Base-by-base conservation (phyloP, 1,140 invertebrate species). In the Sitodiplosis mosellana region DNA sequence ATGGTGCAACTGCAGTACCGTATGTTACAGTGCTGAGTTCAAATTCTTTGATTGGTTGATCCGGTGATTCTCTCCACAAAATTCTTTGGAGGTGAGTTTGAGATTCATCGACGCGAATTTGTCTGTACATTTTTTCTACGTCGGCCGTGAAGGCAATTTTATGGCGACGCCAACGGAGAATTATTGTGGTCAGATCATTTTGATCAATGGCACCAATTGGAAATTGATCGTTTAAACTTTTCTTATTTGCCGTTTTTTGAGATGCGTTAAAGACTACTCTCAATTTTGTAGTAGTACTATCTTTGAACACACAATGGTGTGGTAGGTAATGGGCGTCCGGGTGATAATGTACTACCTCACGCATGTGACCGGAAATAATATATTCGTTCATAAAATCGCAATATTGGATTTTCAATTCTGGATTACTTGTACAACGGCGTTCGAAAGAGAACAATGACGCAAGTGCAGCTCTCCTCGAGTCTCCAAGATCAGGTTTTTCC, bases 201-300 rank as follows among this genome's bases (percentile, higher is more conserved):
- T 57, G 54, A 8, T 56, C 19, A 1, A 45, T 52, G 11, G 51
- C 33, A 68, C 66, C 65, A 1, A 48, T 46, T 2, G 53, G 41
- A 45, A 67, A 49, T 1, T 54, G 41, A 21, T 67, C 57, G 55
- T 68, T 69, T 11, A 67, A 48, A 22, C 58, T 65, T 17, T 53
- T 20, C 14, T 60, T 60, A 14, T 47, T 49, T 4, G 50, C 45
- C 2, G 59, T 59, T 43, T 54, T 56, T 8, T 47, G 38, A 6
- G 64, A 66, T 8, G 52, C 59, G 51, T 67, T 60, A 48, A 65
- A 67, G 12, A 69, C 65, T 8, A 67, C 60, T 48, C 65, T 46
- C 4, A 64, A 40, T 52, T 61, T 60, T 10, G 61, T 59, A 14
- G 53, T 55, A 33, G 51, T 43, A 2, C 46, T 17, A 33, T 51